phyloP scores from a whole-genome alignment of 2,113 vertebrate species.

The Myotis brandtii region DNA sequence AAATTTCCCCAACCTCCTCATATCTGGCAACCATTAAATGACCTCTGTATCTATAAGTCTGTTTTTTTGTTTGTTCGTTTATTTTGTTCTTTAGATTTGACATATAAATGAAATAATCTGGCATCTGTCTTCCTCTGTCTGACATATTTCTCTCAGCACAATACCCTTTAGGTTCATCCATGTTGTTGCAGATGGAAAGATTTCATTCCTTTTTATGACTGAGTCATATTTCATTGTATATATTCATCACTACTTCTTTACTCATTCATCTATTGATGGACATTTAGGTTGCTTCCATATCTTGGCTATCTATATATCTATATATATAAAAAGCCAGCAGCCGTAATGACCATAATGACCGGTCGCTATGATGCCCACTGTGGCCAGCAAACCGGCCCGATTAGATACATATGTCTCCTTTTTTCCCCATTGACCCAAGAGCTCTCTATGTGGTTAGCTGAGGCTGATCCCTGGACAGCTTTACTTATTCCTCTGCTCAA shows the following conservation, averaged over 20 bases:
- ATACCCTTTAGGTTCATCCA: background rate
- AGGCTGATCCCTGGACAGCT: no score
- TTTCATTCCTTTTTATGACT: background rate
- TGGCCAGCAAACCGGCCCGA: no score
- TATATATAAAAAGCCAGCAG: no score
- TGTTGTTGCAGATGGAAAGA: background rate
- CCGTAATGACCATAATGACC: no score
- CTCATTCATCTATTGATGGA: background rate
- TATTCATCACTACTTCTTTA: background rate
- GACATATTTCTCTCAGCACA: background rate
- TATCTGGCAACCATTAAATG: background rate
- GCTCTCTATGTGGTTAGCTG: no score
- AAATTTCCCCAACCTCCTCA: background rate
- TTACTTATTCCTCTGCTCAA: no score
- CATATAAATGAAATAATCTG: background rate
- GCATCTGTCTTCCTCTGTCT: background rate
- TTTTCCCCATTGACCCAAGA: no score
- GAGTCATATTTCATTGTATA: background rate
- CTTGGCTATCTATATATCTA: background rate
- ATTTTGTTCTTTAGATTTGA: background rate
- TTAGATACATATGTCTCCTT: no score
- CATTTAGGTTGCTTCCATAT: background rate
- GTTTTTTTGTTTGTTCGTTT: background rate
- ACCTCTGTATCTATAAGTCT: background rate
- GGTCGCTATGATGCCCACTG: no score